Evolutionary conservation across 2,888 invertebrate genomes (phyloP).

Genomic region (Phymatocera aterrima): DNA sequence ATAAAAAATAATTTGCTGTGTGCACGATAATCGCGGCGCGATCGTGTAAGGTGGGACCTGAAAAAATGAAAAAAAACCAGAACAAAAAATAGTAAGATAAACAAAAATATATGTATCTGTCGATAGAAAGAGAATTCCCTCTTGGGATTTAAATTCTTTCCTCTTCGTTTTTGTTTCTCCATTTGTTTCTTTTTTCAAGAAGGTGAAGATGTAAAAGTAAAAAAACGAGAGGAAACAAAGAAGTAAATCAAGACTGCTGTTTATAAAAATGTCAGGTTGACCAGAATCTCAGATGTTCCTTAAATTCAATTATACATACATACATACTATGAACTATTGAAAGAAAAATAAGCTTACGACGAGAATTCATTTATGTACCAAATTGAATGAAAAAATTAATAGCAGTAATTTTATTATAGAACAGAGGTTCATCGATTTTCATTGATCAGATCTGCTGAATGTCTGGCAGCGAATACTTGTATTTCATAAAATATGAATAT

Average conservation of each 20-base stretch:
- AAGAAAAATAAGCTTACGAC: no score
- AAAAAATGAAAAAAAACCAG: not conserved
- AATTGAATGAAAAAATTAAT: no score
- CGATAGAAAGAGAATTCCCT: conserved; percentile 1
- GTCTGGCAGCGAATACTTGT: no score
- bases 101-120: conserved; percentile 17
- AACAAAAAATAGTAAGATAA: not conserved
- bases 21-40: not conserved
- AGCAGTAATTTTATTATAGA: no score
- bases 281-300: not conserved
- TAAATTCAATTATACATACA: conserved; percentile 36
- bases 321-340: no score
- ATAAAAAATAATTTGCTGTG: not conserved
- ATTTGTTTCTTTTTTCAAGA: not conserved
- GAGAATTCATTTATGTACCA: no score
- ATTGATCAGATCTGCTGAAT: no score
- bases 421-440: no score
- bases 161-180: not conserved
- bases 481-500: no score
- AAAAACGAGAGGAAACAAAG: not conserved
- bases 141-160: not conserved
- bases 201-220: not conserved
- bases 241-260: conserved; percentile 54
- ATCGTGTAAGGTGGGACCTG: conserved; percentile 22
- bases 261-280: conserved; percentile 50